Evolutionary conservation across 2,113 vertebrate species (phyloP), one percentile per base, ranked within the genome.

Genomic region (Dryoscopus gambensis): DNA sequence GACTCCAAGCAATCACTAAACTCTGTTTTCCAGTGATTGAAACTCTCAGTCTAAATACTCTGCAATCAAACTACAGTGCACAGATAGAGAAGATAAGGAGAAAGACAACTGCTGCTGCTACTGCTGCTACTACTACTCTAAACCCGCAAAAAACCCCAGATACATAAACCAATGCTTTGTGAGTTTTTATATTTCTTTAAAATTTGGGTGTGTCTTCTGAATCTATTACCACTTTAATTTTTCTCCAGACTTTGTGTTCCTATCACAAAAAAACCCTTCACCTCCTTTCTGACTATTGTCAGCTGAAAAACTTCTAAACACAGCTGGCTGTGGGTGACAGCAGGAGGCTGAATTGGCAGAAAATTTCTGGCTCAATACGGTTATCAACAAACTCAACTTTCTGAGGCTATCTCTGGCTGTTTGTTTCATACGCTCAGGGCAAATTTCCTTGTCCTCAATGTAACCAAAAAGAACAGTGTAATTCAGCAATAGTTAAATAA

Each of bases 261-360:
- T 87, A 60, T 75, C 11, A 50, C 10, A 79, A 68, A 71, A 80
- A 71, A 80, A 9, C 0, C 23, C 24, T 75, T 95, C 31, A 69
- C 40, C 46, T 74, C 35, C 50, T 55, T 78, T 79, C 77, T 77
- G 47, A 55, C 42, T 80, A 11, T 24, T 85, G 59, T 86, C 63
- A 69, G 50, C 64, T 93, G 80, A 93, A 93, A 39, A 78, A 33
- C 63, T 91, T 28, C 56, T 82, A 83, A 93, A 59, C 85, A 57
- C 87, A 96, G 78, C 92, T 91, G 94, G 84, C 93, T 83, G 96
- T 88, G 95, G 95, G 82, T 95, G 95, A 90, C 95, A 96, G 94
- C 91, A 97, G 68, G 87, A 83, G 93, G 87, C 90, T 91, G 84
- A 96, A 84, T n/a, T 93, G 82, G 79, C 82, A 93, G 52, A 85